A percentile compares a stretch with the other conserved stretches of the same genome.
These are phyloP conservation scores for Zosterops hypoxanthus DNA, from an alignment of 2,113 vertebrate species.

Conservation along the genomic window DNA sequence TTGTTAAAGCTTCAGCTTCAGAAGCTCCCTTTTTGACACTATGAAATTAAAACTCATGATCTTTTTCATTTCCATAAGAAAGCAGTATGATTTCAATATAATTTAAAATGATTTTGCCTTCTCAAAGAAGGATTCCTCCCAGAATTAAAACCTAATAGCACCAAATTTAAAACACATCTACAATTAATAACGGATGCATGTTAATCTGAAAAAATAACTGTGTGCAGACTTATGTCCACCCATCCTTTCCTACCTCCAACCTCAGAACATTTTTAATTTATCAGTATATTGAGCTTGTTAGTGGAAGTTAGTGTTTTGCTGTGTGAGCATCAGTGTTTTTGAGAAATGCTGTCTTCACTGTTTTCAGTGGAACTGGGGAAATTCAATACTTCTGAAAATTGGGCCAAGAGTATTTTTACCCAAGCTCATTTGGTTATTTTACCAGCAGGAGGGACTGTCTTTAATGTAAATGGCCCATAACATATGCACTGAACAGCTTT, in stretches of 20 bases:
- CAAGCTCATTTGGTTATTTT: constrained; percentile 13
- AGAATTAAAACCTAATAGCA: constrained; percentile 31
- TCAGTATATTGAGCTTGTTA: constrained; percentile 37
- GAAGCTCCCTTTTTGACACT: constrained; percentile 67
- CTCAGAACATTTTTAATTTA: constrained; percentile 49
- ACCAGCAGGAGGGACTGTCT: background rate
- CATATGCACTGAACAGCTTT: constrained; percentile 62
- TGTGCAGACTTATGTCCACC: background rate
- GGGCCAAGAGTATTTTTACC: constrained; percentile 28
- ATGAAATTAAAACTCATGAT: constrained; percentile 66
- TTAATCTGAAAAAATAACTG: constrained; percentile 32
- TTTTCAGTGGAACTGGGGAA: background rate
- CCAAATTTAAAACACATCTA: constrained; percentile 39
- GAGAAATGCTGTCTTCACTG: constrained; percentile 8
- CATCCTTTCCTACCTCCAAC: background rate
- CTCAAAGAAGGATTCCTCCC: constrained; percentile 48
- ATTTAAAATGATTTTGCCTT: constrained; percentile 47
- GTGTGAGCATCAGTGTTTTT: constrained; percentile 43
- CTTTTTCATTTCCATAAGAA: constrained; percentile 57
- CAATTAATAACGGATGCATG: background rate
- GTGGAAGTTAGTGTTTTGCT: constrained; percentile 65
- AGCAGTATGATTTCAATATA: constrained; percentile 12
- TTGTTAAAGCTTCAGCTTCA: constrained; percentile 62
- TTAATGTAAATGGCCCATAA: background rate
- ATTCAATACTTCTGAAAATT: background rate